These are phyloP conservation scores for Psittacula echo DNA, from an alignment of 2,797 vertebrate genomes.

Conservation along the genomic window DNA sequence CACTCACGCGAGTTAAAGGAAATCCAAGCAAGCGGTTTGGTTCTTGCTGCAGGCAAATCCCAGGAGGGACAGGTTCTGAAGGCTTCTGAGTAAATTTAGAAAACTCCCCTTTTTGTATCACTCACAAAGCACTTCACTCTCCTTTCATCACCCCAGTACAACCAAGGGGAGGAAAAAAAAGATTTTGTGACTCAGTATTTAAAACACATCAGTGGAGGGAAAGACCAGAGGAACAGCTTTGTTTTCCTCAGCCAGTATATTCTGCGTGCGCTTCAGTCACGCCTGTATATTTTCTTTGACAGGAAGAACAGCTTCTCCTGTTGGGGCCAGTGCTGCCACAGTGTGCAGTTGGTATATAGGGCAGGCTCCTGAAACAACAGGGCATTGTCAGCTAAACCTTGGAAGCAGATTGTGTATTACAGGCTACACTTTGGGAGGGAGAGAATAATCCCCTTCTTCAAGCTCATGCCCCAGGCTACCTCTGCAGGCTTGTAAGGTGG, in stretches of 20 bases:
- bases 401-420: neutral
- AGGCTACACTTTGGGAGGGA: neutral
- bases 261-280: neutral
- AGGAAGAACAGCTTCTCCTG: neutral
- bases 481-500: neutral
- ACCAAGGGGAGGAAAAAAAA: neutral
- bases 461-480: neutral
- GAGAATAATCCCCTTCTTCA: neutral
- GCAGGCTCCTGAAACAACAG: accelerated
- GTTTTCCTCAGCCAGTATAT: neutral
- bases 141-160: neutral
- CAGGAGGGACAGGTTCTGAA: neutral
- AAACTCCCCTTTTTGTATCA: neutral
- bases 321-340: neutral
- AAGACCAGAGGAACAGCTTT: neutral
- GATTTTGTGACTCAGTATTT: neutral
- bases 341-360: accelerated
- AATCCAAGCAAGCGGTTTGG: conserved; percentile 8
- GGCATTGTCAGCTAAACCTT: neutral
- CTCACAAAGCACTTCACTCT: neutral
- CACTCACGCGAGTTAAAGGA: neutral
- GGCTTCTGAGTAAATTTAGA: neutral
- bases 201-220: neutral
- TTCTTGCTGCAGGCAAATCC: neutral
- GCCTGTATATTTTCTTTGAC: neutral